Base-by-base conservation (phyloP, 2,113 vertebrate genomes). In the Dipodomys ordii region DNA sequence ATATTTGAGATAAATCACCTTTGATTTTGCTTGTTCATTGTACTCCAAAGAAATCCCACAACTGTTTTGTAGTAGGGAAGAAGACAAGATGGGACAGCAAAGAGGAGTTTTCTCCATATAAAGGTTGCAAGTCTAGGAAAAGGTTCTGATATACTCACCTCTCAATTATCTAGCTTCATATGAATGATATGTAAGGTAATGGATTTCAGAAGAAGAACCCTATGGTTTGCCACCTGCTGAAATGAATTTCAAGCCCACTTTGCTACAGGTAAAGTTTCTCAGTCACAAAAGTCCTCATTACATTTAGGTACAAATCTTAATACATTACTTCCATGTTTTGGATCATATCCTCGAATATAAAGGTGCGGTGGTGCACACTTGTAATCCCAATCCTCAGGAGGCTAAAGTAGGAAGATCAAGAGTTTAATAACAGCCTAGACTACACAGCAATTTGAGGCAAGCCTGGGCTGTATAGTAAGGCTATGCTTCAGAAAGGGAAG, bases 111-210 rank as follows among this genome's bases (percentile, higher is more conserved):
- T 79, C 30, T 89, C 32, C 25, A 74, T 84, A 69, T 53, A 64
- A 92, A 74, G 88, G 28, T 81, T 93, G 16, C 18, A 25, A 83
- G 15, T n/a, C 25, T 3, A 68, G 30, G 19, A 1, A 71, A 15
- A 93, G 4, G 30, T 94, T 91, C 46, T 92, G 12, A 57, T 85
- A 81, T 1, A 88, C 6, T 87, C 1, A 44, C 9, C 10, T 77
- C 7, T 81, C 23, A 62, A 49, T 78, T 72, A 71, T 88, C 90
- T 86, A 88, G 15, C 82, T 35, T 44, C 76, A 49, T 87, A 19
- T 81, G n/a, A 93, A 92, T 96, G 92, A 46, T 83, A 4, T 77
- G 19, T 92, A 89, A 77, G n/a, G 86, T 7, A 77, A 39, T 8
- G 20, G 18, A 2, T 93, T 25, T 3, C 32, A 83, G 19, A 7